These are phyloP conservation scores for Acomys russatus DNA, from an alignment of 2,797 vertebrate species.

Conservation along the genomic window DNA sequence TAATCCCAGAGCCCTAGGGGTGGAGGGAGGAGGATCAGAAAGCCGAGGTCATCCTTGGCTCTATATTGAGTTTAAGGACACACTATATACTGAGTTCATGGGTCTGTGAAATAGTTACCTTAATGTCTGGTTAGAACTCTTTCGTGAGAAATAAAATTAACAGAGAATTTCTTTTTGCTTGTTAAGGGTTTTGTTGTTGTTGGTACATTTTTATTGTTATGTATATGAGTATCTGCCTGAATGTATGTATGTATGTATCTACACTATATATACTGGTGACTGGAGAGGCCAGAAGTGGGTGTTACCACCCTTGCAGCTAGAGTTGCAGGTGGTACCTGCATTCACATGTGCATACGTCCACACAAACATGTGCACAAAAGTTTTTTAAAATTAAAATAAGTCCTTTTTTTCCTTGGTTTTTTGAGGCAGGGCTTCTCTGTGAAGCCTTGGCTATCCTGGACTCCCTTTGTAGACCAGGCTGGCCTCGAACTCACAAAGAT, in stretches of 20 bases:
- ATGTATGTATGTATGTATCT: neutral
- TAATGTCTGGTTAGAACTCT: neutral
- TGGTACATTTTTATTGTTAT: neutral
- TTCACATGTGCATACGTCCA: neutral
- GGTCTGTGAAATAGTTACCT: neutral
- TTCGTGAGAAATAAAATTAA: conserved; percentile 3
- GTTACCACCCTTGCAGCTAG: neutral
- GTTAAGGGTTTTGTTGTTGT: neutral
- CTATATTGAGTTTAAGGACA: neutral
- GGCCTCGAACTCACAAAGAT: no score
- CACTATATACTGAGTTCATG: neutral
- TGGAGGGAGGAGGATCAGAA: neutral
- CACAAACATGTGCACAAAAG: no score
- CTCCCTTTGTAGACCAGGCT: no score
- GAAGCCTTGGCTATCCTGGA: no score
- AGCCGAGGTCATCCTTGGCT: neutral
- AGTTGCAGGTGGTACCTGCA: neutral
- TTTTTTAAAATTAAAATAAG: no score
- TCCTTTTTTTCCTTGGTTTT: no score
- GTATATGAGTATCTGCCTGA: neutral
- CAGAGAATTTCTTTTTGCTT: neutral
- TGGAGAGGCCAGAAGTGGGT: neutral
- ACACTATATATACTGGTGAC: neutral
- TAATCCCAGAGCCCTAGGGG: neutral
- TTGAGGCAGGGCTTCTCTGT: no score